Base-by-base conservation (phyloP, 1,140 invertebrate species). In the Drosophila burlai region DNA sequence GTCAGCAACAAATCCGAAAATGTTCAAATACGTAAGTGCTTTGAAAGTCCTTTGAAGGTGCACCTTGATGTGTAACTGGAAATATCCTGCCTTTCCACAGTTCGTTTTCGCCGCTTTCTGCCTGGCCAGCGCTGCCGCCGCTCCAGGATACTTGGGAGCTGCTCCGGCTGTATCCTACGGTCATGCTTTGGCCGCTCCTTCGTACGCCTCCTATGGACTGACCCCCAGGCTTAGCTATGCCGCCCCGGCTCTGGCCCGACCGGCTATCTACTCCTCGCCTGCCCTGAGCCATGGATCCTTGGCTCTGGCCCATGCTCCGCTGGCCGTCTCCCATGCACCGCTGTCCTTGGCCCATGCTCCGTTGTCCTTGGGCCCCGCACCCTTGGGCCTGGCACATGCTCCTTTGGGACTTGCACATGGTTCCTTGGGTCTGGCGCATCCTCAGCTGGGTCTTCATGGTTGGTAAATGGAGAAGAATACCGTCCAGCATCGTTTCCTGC, bases 11-110 rank as follows among this genome's bases (percentile, higher is more conserved):
- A 76, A 47, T 29, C 36, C 46, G 71, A 84, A 75, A 63, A 91
- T 91, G 89, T 91, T 91, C 67, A 91, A 91, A 87, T 91, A 84
- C 64, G 87, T 91, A 80, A 91, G 13, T 46, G 11, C 42, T 62
- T 69, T 21, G 4, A 29, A 26, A 91, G 13, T 46, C 15, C 42
- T 62, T 69, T 21, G 4, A 29, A 26, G 5, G 38, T n/a, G 29
- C 15, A 34, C 2, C 18, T 46, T 16, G 3, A 13, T 16, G 15
- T 38, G 18, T 40, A 29, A 24, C 5, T 55, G 34, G 7, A 45
- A 26, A 8, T n/a, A 10, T 42, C 13, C 49, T 26, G 15, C 34
- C 38, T 50, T 2, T 31, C 8, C 38, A 1, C 38, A 92, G 91
- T 71, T 91, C 31, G 58, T 91, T 40, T 76, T 91, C 9, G 89